Percentiles rank a stretch among this genome's conserved stretches.
Evolutionary conservation across 1,140 invertebrate species (phyloP).

Genomic region (Hormaphis cornu): DNA sequence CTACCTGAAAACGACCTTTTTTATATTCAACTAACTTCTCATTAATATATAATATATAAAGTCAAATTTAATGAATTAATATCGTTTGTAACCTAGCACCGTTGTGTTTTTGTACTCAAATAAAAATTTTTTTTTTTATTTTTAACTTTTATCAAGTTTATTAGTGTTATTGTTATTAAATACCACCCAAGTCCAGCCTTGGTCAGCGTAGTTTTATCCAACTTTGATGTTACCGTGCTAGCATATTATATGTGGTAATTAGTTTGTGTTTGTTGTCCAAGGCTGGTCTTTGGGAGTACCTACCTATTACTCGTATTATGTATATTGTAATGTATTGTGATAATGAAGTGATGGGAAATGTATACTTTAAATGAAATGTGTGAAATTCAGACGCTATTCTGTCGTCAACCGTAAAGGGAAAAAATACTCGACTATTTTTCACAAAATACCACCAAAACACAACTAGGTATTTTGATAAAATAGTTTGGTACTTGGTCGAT

Average conservation of each 20-base stretch:
- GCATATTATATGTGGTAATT: not conserved
- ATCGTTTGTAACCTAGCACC: constrained; percentile 23
- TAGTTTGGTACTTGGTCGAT: too few species aligned
- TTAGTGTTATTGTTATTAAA: constrained; percentile 17
- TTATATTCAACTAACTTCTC: constrained; percentile 25
- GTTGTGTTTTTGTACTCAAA: constrained; percentile 15
- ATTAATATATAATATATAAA: constrained; percentile 28
- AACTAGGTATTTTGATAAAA: too few species aligned
- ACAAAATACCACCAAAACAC: too few species aligned
- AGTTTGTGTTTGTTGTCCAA: constrained; percentile 14
- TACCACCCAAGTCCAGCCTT: constrained; percentile 27
- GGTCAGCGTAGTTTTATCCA: constrained; percentile 16
- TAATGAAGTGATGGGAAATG: too few species aligned
- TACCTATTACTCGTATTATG: not conserved
- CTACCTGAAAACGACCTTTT: not conserved
- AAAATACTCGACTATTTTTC: too few species aligned
- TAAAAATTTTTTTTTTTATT: not conserved
- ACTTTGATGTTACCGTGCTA: not conserved
- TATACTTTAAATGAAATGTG: too few species aligned
- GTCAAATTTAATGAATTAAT: not conserved
- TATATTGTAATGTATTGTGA: too few species aligned
- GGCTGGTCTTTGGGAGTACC: constrained; percentile 27
- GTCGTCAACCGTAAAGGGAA: too few species aligned
- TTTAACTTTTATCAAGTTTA: not conserved
- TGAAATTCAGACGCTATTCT: too few species aligned